Evolutionary conservation across 2,797 vertebrate species (phyloP), one percentile per base, ranked within the genome.

Genomic region (Spinus olivaceus): DNA sequence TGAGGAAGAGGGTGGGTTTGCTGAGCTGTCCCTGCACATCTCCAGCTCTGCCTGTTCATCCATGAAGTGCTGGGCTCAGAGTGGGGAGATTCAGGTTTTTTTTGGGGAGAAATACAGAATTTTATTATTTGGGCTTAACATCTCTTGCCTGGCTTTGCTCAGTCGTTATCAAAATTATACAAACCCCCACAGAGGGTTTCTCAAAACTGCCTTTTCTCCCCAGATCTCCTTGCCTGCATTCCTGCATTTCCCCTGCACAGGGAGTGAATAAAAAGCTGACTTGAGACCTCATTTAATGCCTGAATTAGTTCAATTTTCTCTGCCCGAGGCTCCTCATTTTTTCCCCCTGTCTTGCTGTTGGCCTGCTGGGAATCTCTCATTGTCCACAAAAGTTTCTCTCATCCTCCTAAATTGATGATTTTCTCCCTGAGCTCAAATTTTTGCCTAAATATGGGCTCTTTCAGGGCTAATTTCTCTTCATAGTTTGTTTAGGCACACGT

Each of bases 251-350:
- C 73, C 49, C 54, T 35, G 39, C 66, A 46, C 4, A 1, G 1
- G 1, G 61, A 69, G 44, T 5, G 51, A 74, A 88, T 95, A 49
- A 88, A 94, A 74, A 81, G 42, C 89, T 92, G 81, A 90, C 63
- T 86, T 23, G 69, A 92, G 85, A 91, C 72, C 65, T 92, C 6
- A 2, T 91, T 95, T 91, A 84, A 89, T 92, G 85, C 90, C 91
- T 70, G 76, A 90, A 92, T 92, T 88, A 65, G 66, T 90, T 65
- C 24, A 0, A 57, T 95, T 93, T 94, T 83, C 90, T 84, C 73
- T 88, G 94, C 96, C 93, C 0, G 9, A 92, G 82, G 88, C 86
- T 92, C 59, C 77, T 81, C 66, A 46, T 84, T 86, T 70, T 88
- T 81, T 69, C 53, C 80, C 56, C 41, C 80, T 42, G 8, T 5